These are phyloP conservation scores for Perca schrenkii DNA, from an alignment of 2,113 vertebrate genomes.

Conservation along the genomic window DNA sequence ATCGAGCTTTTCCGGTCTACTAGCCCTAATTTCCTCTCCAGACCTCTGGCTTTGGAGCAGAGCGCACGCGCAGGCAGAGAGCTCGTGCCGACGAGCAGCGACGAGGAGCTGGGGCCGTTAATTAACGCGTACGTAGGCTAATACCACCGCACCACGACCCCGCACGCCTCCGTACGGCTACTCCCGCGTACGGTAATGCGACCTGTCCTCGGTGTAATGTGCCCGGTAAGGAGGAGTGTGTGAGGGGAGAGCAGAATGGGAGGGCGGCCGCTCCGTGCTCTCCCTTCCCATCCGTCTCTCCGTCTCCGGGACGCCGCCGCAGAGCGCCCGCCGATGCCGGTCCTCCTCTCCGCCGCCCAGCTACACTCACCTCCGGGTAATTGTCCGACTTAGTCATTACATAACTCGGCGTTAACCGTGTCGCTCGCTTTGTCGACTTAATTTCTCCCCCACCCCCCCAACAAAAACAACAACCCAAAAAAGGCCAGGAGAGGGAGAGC, in stretches of 20 bases:
- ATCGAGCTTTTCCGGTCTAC: conserved; percentile 87
- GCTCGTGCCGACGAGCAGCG: conserved; percentile 2
- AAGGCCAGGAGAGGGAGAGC: not conserved
- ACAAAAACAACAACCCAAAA: too few species aligned
- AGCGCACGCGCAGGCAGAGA: conserved; percentile 27
- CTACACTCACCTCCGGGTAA: conserved; percentile 25
- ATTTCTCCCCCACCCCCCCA: not conserved
- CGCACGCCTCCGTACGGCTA: conserved; percentile 4
- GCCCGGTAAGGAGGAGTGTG: conserved; percentile 18
- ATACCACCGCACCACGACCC: not conserved
- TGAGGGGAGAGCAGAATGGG: conserved; percentile 51
- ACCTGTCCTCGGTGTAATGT: conserved; percentile 19
- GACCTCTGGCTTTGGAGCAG: conserved; percentile 65
- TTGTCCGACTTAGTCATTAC: conserved; percentile 42
- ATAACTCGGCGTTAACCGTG: conserved; percentile 52
- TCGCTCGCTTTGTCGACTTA: conserved; percentile 17
- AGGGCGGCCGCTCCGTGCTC: conserved; percentile 52
- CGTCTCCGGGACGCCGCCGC: conserved; percentile 35
- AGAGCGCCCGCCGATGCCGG: conserved; percentile 11
- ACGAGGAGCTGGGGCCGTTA: conserved; percentile 8
- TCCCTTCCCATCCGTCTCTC: conserved; percentile 33
- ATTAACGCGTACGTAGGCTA: not conserved
- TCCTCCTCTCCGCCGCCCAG: conserved; percentile 24
- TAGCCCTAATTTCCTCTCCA: conserved; percentile 82
- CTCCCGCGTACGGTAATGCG: conserved; percentile 21